These are phyloP conservation scores for Ambastaia sidthimunki DNA, from an alignment of 2,797 vertebrate species.

Conservation along the genomic window DNA sequence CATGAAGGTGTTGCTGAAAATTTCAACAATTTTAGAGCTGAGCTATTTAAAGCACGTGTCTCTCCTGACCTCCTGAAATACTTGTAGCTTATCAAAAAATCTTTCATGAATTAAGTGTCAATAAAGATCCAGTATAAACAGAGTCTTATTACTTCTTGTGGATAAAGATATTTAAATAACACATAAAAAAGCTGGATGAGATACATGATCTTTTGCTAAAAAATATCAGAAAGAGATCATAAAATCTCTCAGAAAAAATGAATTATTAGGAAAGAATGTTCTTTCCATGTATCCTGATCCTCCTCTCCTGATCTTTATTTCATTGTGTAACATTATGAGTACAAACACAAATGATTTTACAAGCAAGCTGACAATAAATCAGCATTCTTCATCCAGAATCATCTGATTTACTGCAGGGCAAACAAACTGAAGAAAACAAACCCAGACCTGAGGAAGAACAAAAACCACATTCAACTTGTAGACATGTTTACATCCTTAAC, in stretches of 20 bases:
- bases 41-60: not conserved
- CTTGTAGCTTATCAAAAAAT: not conserved
- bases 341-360: constrained; percentile 56
- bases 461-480: constrained; percentile 6
- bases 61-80: not conserved
- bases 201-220: not conserved
- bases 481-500: constrained; percentile 61
- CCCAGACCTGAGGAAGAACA: constrained; percentile 66
- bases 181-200: constrained; percentile 1
- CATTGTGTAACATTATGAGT: constrained; percentile 51
- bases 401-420: constrained; percentile 66
- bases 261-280: constrained; percentile 25
- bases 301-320: constrained; percentile 25
- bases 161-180: not conserved
- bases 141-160: not conserved
- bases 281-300: not conserved
- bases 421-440: constrained; percentile 66
- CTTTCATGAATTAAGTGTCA: not conserved
- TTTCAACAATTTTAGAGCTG: not conserved
- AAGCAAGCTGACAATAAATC: constrained; percentile 63
- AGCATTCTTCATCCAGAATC: constrained; percentile 53
- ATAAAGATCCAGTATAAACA: not conserved
- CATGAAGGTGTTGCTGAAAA: not conserved
- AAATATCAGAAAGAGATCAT: not conserved
- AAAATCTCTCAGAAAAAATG: constrained; percentile 4